Base-by-base conservation (phyloP, 2,888 invertebrate species). In the Callyntrura sp. region DNA sequence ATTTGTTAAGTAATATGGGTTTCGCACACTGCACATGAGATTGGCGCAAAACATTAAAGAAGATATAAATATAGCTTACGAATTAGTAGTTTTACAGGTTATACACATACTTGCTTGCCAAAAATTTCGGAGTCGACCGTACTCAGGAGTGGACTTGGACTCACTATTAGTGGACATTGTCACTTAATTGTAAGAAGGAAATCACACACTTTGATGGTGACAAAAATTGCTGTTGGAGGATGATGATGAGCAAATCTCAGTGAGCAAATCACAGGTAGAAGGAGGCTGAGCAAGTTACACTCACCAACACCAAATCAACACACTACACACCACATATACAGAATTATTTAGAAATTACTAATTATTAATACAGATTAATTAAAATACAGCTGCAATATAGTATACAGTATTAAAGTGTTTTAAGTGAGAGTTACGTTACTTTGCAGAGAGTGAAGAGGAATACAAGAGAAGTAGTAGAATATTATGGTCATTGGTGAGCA, bases 51-150 rank as follows among this genome's bases (percentile, higher is more conserved):
- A n/a, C n/a, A n/a, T n/a, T n/a, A n/a, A n/a, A n/a, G n/a, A n/a
- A n/a, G n/a, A n/a, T n/a, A n/a, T n/a, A n/a, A n/a, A n/a, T n/a
- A n/a, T n/a, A n/a, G n/a, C n/a, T n/a, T n/a, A n/a, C n/a, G n/a
- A n/a, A n/a, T n/a, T n/a, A n/a, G n/a, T n/a, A n/a, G n/a, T n/a
- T n/a, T 81, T 25, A 81, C 17, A 45, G 45, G n/a, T n/a, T n/a
- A n/a, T n/a, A n/a, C 5, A 92, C 92, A 85, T 93, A 93, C 93
- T 93, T 93, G 93, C 89, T 91, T 92, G 91, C 93, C 93, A 93
- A 92, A 93, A 93, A 92, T 91, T 93, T 83, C 92, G 88, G 25
- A 93, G 93, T 73, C 92, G 92, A 78, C 93, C 92, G 84, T 92
- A 93, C n/a, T 92, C 92, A 60, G 92, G 92, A 76, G 92, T 92